These are phyloP conservation scores for Clangula hyemalis DNA, from an alignment of 2,797 vertebrate species.

Conservation along the genomic window DNA sequence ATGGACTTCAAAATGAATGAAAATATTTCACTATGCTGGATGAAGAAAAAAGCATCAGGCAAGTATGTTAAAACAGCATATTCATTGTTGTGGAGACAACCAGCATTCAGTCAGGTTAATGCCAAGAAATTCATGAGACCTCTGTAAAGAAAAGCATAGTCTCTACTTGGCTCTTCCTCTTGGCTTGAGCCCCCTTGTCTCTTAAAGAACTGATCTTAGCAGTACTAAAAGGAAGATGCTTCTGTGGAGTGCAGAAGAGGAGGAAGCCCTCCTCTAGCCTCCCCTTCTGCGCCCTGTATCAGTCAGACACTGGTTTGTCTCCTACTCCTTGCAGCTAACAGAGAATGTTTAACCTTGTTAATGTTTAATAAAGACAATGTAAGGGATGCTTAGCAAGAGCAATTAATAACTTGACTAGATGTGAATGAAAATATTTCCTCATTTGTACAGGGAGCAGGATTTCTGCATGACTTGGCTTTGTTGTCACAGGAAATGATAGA, in stretches of 20 bases:
- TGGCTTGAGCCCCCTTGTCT: neutral
- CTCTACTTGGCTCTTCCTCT: neutral
- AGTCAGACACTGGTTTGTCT: neutral
- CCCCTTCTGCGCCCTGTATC: neutral
- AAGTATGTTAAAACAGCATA: neutral
- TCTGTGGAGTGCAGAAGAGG: neutral
- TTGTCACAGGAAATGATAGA: neutral
- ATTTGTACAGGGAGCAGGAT: neutral
- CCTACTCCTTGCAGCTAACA: neutral
- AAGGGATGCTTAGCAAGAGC: neutral
- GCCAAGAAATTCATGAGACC: neutral
- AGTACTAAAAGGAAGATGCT: neutral
- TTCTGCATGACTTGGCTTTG: slow-evolving; percentile 4
- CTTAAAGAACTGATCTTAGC: neutral
- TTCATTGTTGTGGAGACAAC: neutral
- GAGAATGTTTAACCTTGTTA: neutral
- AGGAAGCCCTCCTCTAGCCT: neutral
- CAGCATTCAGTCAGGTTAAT: neutral
- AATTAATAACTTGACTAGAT: neutral
- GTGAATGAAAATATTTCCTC: neutral
- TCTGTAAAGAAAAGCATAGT: neutral
- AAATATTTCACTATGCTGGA: neutral
- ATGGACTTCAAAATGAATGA: neutral
- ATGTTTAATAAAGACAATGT: neutral
- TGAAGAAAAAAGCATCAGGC: neutral